Evolutionary conservation across 92 coral and sea anemone species (phyloP), one percentile per base, ranked within the genome.

Genomic region (Siderastrea siderea): DNA sequence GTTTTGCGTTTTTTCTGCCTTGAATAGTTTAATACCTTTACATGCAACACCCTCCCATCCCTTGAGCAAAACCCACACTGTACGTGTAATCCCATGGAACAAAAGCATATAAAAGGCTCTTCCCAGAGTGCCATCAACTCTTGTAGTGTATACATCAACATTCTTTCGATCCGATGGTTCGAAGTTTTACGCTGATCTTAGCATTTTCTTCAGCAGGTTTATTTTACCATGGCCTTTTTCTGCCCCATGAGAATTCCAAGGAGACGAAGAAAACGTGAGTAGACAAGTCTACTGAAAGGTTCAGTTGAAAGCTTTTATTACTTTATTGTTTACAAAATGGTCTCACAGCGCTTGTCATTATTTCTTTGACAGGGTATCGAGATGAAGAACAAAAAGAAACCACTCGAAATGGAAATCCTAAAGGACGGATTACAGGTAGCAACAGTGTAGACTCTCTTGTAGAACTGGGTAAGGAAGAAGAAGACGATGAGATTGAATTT

Each of bases 241-340:
- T 95, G 98, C 90, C 98, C 98, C 66, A 89, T 95, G 82, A 78
- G 96, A 55, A 93, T 95, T 50, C 96, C 96, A 4, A 90, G 93
- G n/a, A 81, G 98, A 75, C 86, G 94, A 80, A 74, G 96, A 73
- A 95, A 95, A 77, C 81, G 98, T 95, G 81, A 90, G 96, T 95
- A 88, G 87, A 46, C 54, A 54, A 70, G 66, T 81, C 58, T 47
- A 69, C 69, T 11, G 6, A 17, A 5, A 45, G 70, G 49, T 74
- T 52, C 74, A 12, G 75, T 80, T 64, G 68, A 81, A 55, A 85
- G 52, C 62, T 47, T 91, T 90, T 88, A 95, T 88, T 74, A 79
- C 75, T 57, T 70, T 14, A 73, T 75, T 95, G 96, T 93, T 93
- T 95, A 84, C 94, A 88, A 78, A 53, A 15, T 84, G 51, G 53